These are phyloP conservation scores for Eupithecia tripunctaria DNA, from an alignment of 2,888 invertebrate genomes.

Conservation along the genomic window DNA sequence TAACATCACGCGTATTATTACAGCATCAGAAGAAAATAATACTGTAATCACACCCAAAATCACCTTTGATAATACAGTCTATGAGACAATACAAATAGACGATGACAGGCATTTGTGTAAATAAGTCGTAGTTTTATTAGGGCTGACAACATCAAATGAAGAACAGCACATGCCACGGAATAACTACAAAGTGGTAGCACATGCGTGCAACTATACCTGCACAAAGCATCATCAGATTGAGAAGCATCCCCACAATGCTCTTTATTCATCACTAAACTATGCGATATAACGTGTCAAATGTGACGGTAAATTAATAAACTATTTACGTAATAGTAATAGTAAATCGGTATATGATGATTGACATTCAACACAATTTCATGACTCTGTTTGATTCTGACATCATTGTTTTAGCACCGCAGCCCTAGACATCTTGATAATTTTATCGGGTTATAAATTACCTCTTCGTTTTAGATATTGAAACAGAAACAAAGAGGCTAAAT, in stretches of 20 bases:
- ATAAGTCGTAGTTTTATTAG: neutral
- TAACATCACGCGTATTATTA: neutral
- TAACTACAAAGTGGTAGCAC: neutral
- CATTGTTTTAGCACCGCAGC: neutral
- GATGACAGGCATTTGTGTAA: neutral
- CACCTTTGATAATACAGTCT: neutral
- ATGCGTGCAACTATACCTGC: neutral
- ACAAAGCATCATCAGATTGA: neutral
- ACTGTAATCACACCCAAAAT: neutral
- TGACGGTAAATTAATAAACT: neutral
- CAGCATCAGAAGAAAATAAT: neutral
- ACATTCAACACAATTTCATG: neutral
- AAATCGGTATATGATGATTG: neutral
- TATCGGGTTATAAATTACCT: constrained; percentile 4
- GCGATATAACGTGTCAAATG: neutral
- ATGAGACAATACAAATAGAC: neutral
- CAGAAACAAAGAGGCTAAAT: neutral
- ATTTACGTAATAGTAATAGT: too few species aligned
- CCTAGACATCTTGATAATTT: constrained; percentile 10
- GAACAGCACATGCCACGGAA: neutral
- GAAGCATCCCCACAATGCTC: neutral
- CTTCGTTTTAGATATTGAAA: neutral
- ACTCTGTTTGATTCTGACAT: neutral
- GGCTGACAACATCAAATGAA: neutral
- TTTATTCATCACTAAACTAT: neutral